Conservation (phyloP, 2,888 invertebrate genomes). For the Leptinotarsa tumamoca region DNA sequence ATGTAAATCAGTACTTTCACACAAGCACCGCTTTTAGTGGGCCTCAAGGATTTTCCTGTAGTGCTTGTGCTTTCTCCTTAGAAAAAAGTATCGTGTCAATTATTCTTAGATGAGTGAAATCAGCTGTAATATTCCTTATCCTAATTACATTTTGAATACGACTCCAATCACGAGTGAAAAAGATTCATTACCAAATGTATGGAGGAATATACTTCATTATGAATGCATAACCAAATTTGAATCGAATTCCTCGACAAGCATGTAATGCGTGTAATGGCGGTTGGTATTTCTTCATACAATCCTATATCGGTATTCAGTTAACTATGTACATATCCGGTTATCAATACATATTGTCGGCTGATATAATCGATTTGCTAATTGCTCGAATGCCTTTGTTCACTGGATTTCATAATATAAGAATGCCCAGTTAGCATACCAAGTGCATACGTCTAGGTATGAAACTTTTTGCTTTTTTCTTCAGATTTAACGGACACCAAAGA, state of each 20-base stretch:
- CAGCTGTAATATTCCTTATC: neutral
- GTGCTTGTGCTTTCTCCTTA: too few species aligned
- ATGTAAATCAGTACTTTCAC: too few species aligned
- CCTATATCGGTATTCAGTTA: conserved; percentile 4
- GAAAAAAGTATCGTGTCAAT: too few species aligned
- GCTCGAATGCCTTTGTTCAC: neutral
- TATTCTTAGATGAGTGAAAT: neutral
- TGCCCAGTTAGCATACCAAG: too few species aligned
- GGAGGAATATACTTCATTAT: conserved; percentile 1
- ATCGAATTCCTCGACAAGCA: conserved; percentile 12
- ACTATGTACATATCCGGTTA: conserved; percentile 2
- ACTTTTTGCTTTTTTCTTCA: too few species aligned
- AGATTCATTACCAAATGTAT: conserved; percentile 1
- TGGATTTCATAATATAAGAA: too few species aligned
- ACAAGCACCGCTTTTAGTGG: too few species aligned
- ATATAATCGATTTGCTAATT: neutral
- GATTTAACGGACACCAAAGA: too few species aligned
- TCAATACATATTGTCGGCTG: neutral
- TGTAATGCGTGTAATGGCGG: neutral
- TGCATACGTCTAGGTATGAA: too few species aligned
- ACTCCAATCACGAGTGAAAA: neutral
- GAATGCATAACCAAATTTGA: conserved; percentile 11
- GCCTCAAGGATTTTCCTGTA: too few species aligned
- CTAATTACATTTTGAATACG: neutral
- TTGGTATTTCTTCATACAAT: conserved; percentile 18